Conservation (phyloP, 2,797 vertebrate species). For the Rhinophrynus dorsalis region DNA sequence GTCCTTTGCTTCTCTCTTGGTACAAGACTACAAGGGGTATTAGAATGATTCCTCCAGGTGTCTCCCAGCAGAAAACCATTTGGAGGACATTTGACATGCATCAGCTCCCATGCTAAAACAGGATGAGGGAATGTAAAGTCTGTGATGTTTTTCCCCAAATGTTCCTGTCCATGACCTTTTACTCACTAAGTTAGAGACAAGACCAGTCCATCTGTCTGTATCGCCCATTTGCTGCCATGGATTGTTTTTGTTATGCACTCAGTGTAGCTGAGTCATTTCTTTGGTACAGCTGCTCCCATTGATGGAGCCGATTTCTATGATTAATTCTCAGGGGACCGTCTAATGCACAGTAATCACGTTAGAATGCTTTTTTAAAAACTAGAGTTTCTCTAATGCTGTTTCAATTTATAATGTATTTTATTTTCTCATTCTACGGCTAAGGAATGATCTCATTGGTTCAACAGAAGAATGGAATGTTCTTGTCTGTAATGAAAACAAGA, state of each 20-base stretch:
- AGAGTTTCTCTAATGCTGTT: neutral
- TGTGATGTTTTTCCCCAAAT: too few species aligned
- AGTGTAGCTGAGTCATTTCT: too few species aligned
- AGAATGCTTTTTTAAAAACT: neutral
- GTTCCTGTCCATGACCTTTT: too few species aligned
- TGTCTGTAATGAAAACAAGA: neutral
- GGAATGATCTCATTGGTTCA: neutral
- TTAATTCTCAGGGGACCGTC: neutral
- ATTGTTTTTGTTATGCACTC: neutral
- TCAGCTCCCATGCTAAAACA: too few species aligned
- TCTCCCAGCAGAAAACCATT: too few species aligned
- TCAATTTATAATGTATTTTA: neutral
- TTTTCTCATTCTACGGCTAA: neutral
- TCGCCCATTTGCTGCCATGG: neutral
- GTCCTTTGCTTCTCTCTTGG: too few species aligned
- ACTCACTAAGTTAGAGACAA: too few species aligned
- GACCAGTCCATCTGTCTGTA: neutral
- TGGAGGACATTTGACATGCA: too few species aligned
- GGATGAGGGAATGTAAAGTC: too few species aligned
- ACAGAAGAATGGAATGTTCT: neutral
- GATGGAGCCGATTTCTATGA: neutral
- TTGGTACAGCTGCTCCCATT: slow-evolving; percentile 15
- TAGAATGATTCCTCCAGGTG: too few species aligned
- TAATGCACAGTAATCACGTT: neutral
- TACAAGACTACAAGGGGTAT: too few species aligned